Evolutionary conservation across 2,797 vertebrate species (phyloP), one percentile per base, ranked within the genome.

Genomic region (Oryzias sinensis): DNA sequence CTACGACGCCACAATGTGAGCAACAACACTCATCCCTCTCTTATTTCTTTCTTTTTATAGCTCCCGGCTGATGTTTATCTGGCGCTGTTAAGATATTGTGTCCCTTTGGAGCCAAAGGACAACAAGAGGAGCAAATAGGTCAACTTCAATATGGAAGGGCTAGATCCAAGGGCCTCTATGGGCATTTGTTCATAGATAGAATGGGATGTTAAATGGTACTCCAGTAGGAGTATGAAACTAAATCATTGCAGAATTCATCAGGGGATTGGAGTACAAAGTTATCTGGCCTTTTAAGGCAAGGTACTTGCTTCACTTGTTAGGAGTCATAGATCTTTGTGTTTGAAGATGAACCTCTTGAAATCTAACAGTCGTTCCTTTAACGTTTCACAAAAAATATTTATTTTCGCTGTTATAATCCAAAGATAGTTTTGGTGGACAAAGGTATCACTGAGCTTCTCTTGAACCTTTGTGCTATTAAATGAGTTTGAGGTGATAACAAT

Each of bases 1-100:
- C 76, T 76, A 69, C 69, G 51, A 76, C 60, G 70, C 48, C 68
- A 72, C 68, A 63, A 44, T 56, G 53, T 68, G 50, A 44, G 49
- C 59, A 58, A 56, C 57, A 71, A 49, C 66, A 61, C 65, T 68
- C 59, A 37, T 52, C 43, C 17, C 49, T 61, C 56, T 68, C 61
- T 59, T 63, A 48, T 72, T 57, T 76, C 46, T 72, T 59, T 59
- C 71, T 55, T 71, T 72, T 77, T 53, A 2, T 45, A 65, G 65
- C 42, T 58, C 75, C 81, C 72, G 62, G 62, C 57, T 7, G 72
- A 80, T 87, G 65, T 62, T 82, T 85, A 79, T 86, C 77, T 78
- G 46, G 50, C 18, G 61, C 72, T 74, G 79, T 83, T 66, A 62
- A 76, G 76, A 86, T 73, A 59, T 37, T 61, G 64, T 72, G 63